Conservation (phyloP, 1,140 invertebrate species). For the Antheraea pernyi region DNA sequence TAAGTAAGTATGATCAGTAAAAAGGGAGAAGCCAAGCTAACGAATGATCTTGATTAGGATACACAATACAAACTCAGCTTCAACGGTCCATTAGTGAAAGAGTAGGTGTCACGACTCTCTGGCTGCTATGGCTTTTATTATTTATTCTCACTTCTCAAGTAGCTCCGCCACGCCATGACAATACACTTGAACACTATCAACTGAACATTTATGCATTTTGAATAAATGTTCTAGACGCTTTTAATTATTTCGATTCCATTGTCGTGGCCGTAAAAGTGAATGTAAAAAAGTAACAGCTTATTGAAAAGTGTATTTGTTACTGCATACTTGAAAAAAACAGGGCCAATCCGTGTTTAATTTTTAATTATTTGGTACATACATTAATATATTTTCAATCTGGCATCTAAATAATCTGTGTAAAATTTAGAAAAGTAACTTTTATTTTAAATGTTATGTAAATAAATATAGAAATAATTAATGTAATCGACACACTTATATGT, state of each 20-base stretch:
- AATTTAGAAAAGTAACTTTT: too few relatives aligned
- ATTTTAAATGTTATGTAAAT: too few relatives aligned
- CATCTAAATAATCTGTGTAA: too few relatives aligned
- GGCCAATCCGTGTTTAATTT: too few relatives aligned
- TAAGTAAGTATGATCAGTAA: slow-evolving; percentile 44
- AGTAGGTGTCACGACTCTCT: slow-evolving; percentile 66
- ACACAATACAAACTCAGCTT: slow-evolving; percentile 55
- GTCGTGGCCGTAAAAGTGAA: too few relatives aligned
- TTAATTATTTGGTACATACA: too few relatives aligned
- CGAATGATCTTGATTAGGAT: slow-evolving; percentile 67
- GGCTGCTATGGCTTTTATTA: slow-evolving; percentile 53
- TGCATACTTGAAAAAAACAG: too few relatives aligned
- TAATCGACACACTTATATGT: too few relatives aligned
- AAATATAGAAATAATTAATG: too few relatives aligned
- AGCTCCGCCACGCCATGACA: slow-evolving; percentile 20
- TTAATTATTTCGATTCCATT: not conserved
- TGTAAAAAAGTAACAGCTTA: too few relatives aligned
- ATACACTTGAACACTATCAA: slow-evolving; percentile 42
- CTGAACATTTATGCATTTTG: slow-evolving; percentile 49
- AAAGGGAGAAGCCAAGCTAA: slow-evolving; percentile 49
- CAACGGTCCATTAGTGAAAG: slow-evolving; percentile 66
- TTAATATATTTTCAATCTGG: too few relatives aligned
- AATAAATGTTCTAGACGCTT: slow-evolving; percentile 6
- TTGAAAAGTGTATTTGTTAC: too few relatives aligned
- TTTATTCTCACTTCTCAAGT: slow-evolving; percentile 39